phyloP scores from a whole-genome alignment of 2,888 invertebrate genomes.

The Sepioteuthis lessoniana region DNA sequence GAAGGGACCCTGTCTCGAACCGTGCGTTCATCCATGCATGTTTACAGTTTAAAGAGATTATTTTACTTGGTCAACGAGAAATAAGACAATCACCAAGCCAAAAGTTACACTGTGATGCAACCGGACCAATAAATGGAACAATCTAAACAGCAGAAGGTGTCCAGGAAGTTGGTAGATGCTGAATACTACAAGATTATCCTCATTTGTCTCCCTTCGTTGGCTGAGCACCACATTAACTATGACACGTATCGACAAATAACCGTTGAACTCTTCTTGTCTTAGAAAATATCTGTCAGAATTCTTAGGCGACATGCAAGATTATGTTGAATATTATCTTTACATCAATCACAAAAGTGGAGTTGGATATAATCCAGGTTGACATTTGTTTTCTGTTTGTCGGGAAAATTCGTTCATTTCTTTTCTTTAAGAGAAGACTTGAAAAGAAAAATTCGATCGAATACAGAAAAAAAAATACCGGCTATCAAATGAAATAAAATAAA shows the following conservation, averaged over 20 bases:
- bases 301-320: not conserved
- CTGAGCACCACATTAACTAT: not conserved
- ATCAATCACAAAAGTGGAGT: not conserved
- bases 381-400: not conserved
- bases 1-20: not conserved
- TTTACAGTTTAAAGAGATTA: not conserved
- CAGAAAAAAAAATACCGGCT: too few relatives aligned
- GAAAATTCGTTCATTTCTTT: not conserved
- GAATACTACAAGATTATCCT: not conserved
- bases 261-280: not conserved
- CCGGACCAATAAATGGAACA: not conserved
- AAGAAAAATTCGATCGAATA: too few relatives aligned
- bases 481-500: too few relatives aligned
- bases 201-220: not conserved
- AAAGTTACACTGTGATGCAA: not conserved
- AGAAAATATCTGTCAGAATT: not conserved
- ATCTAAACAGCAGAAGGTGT: not conserved
- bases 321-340: not conserved
- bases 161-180: not conserved
- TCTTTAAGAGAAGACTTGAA: not conserved
- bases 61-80: constrained; percentile 17
- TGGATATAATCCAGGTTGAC: not conserved
- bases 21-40: not conserved
- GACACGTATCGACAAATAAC: not conserved
- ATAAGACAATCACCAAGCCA: not conserved